phyloP scores from a whole-genome alignment of 1,140 invertebrate genomes.

The Drosophila orosa region DNA sequence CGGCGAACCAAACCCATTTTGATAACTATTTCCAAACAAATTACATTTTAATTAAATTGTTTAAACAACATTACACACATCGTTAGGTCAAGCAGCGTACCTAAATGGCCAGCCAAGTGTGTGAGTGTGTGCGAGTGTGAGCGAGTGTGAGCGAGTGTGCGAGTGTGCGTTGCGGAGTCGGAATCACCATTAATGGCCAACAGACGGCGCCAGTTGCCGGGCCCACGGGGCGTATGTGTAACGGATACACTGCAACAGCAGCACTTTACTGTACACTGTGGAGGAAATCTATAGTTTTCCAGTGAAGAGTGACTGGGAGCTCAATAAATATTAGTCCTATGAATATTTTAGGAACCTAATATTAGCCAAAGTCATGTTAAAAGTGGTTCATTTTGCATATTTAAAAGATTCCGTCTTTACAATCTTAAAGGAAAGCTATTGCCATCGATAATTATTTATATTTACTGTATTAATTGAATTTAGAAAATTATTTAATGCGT shows the following conservation, averaged over 20 bases:
- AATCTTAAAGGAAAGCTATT: no score
- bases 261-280: background rate
- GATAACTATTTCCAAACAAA: constrained; percentile 83
- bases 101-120: constrained; percentile 66
- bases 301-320: background rate
- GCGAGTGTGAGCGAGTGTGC: constrained; percentile 8
- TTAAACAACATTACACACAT: constrained; percentile 84
- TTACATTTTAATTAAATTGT: constrained; percentile 84
- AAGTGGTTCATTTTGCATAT: background rate
- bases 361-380: background rate
- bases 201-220: constrained; percentile 70
- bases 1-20: constrained; percentile 68
- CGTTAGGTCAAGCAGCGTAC: constrained; percentile 82
- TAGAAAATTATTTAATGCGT: no score
- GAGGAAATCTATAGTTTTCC: background rate
- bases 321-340: background rate
- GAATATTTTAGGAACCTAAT: background rate
- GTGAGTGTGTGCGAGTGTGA: constrained; percentile 17
- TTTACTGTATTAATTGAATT: background rate
- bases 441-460: no score
- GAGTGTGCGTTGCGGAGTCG: constrained; percentile 44
- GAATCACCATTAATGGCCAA: constrained; percentile 80
- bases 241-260: constrained; percentile 35
- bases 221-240: constrained; percentile 77
- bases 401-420: no score